phyloP scores from a whole-genome alignment of 2,888 invertebrate species.

The Idaea aversata region DNA sequence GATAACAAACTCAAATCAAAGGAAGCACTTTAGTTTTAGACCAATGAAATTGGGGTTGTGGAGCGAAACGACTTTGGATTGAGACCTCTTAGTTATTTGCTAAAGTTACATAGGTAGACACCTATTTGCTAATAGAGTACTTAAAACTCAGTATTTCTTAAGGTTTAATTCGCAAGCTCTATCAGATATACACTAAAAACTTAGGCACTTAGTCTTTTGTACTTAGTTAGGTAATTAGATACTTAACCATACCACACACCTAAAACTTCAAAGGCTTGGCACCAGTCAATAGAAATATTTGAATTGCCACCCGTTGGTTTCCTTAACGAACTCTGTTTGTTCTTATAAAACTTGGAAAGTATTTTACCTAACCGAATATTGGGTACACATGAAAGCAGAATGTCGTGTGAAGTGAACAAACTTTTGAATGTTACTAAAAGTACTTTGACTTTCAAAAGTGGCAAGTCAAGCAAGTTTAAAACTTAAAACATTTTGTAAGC shows the following conservation, averaged over 20 bases:
- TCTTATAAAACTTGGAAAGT: not conserved
- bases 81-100: not conserved
- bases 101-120: not conserved
- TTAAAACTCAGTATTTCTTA: too few relatives aligned
- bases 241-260: not conserved
- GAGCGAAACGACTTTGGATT: not conserved
- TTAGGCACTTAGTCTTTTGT: not conserved
- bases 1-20: not conserved
- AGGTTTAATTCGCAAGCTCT: too few relatives aligned
- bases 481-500: not conserved
- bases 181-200: too few relatives aligned
- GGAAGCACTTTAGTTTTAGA: not conserved
- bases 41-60: not conserved
- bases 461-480: not conserved
- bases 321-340: not conserved
- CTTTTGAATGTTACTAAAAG: not conserved
- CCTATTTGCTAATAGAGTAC: too few relatives aligned
- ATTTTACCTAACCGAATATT: not conserved
- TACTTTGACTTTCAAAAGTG: not conserved
- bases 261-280: not conserved
- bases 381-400: not conserved
- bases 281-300: not conserved
- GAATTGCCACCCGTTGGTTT: not conserved
- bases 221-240: not conserved
- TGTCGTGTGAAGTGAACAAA: not conserved